Percentiles rank a stretch among this genome's conserved stretches.
Evolutionary conservation across 1,140 invertebrate genomes (phyloP).

Genomic region (Tetragonula clypearis): DNA sequence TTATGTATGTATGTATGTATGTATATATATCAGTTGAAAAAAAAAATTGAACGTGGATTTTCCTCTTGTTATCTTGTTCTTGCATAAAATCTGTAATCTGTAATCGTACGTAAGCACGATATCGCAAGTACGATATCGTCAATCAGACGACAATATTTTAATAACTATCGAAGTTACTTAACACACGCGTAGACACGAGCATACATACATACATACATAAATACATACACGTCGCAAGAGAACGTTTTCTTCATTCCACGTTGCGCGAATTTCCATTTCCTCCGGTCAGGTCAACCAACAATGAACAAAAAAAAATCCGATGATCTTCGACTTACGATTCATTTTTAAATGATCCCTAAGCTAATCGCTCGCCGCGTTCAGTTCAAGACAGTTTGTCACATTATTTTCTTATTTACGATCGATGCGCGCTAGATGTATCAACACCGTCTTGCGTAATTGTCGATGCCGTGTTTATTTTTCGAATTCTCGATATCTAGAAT

Average conservation of each 20-base stretch:
- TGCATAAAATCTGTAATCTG: no score
- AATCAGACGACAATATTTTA: background rate
- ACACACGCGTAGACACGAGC: background rate
- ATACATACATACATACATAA: background rate
- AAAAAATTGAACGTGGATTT: background rate
- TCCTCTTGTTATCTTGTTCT: background rate
- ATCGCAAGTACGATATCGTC: background rate
- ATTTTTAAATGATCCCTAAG: background rate
- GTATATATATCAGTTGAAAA: background rate
- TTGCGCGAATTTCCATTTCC: conserved; percentile 1
- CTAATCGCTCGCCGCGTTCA: background rate
- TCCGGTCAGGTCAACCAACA: background rate
- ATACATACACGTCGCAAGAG: background rate
- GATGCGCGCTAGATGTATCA: background rate
- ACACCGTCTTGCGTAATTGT: background rate
- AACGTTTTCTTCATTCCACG: conserved; percentile 10
- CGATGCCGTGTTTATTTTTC: background rate
- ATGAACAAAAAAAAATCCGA: conserved; percentile 19
- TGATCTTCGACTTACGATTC: conserved; percentile 32
- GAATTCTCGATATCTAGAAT: background rate
- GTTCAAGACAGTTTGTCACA: background rate
- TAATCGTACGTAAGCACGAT: background rate
- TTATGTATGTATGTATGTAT: no score
- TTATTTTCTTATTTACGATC: background rate
- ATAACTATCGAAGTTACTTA: background rate